Percentiles rank a stretch among this genome's conserved stretches.
Evolutionary conservation across 2,113 vertebrate genomes (phyloP).

Genomic region (Laterallus jamaicensis): DNA sequence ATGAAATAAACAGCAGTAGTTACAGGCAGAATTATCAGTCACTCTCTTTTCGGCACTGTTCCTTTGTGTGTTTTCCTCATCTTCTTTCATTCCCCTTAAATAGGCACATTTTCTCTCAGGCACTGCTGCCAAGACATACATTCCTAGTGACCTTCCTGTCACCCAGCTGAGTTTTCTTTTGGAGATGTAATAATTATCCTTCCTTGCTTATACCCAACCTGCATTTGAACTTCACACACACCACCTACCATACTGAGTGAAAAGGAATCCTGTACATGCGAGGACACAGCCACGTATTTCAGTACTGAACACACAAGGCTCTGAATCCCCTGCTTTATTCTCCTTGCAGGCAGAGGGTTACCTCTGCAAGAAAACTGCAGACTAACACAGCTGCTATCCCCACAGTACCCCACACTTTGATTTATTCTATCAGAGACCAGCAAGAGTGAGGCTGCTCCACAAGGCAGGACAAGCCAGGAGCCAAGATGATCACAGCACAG

Average conservation of each 20-base stretch:
- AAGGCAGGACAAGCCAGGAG: background rate
- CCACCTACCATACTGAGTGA: background rate
- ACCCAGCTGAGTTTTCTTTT: background rate
- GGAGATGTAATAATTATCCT: background rate
- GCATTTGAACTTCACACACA: background rate
- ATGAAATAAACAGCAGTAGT: slow-evolving; percentile 35
- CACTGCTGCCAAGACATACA: background rate
- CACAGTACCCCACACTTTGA: background rate
- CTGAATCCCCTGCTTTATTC: background rate
- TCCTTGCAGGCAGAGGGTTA: background rate
- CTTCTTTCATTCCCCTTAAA: slow-evolving; percentile 8
- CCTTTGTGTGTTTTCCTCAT: background rate
- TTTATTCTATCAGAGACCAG: background rate
- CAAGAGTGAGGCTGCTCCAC: background rate
- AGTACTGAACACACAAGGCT: background rate
- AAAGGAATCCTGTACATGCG: background rate
- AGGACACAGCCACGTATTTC: background rate
- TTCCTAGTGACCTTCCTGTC: background rate
- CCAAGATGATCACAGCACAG: background rate
- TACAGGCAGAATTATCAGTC: slow-evolving; percentile 7
- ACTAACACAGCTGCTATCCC: background rate
- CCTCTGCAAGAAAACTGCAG: background rate
- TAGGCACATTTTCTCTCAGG: background rate
- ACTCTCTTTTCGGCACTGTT: background rate
- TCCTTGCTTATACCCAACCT: background rate